Base-by-base conservation (phyloP, 2,888 invertebrate species). In the Linnaemya tessellans region DNA sequence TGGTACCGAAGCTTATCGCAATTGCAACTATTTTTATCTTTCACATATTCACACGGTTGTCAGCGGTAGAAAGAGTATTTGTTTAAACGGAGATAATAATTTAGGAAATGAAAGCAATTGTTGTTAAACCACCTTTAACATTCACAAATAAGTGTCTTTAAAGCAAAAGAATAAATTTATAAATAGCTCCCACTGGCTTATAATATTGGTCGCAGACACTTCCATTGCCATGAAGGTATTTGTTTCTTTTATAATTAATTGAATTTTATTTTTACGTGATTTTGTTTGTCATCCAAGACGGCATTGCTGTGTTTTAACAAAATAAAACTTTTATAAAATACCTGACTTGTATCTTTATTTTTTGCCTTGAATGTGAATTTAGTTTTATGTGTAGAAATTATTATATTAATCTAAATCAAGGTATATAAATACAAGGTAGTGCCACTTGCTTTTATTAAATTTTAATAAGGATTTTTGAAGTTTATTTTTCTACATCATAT, bases 301-400 rank as follows among this genome's bases (percentile, higher is more conserved):
- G 11, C 30, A 56, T 58, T 43, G 58, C 15, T 64, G 15, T 15
- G 22, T 43, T 9, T 71, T 43, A 13, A 22, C 18, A 56, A 68
- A 79, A 79, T 54, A 67, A 62, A 79, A 18, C 41, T 71, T 79
- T 65, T 75, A 75, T 65, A 74, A 64, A 58, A 65, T 56, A 58
- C 68, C 64, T 79, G 83, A 64, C 73, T 74, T 60, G 67, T 58
- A 56, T 70, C 15, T 54, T 70, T 67, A 49, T 68, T 54, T 70
- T 49, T 79, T 49, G 46, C 41, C 62, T 79, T 73, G 41, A 81
- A 74, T 81, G 65, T 70, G 70, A 64, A 51, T 51, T 56, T 43
- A 10, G 46, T 62, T 22, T 35, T 4, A 7, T 62, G 41, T 62
- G 25, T 49, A n/a, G 9, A 56, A 46, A 54, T 22, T 54, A 10